A percentile compares a stretch with the other conserved stretches of the same genome.
Conservation (phyloP, 1,140 invertebrate genomes). For the Drosophila asahinai region DNA sequence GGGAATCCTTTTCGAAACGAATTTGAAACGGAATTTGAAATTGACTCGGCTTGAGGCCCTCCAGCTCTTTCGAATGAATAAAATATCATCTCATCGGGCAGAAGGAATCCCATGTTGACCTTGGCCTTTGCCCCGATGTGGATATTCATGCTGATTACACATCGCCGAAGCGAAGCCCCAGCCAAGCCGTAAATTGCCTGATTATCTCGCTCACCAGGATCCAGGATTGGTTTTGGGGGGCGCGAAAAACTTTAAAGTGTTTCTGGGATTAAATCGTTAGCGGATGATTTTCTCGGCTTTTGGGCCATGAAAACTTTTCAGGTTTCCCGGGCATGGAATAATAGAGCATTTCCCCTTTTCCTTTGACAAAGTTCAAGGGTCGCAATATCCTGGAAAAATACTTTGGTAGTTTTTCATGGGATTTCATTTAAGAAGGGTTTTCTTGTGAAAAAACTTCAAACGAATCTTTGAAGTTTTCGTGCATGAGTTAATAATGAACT, state of each 20-base stretch:
- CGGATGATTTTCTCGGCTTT: neutral
- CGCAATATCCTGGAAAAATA: neutral
- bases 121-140: constrained; percentile 56
- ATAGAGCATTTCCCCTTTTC: constrained; percentile 4
- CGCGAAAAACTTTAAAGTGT: constrained; percentile 30
- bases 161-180: constrained; percentile 7
- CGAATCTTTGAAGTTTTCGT: neutral
- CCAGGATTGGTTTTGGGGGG: constrained; percentile 5
- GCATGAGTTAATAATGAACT: neutral
- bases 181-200: constrained; percentile 63
- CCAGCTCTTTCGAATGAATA: constrained; percentile 54
- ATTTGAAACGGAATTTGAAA: constrained; percentile 60
- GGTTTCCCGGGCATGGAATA: constrained; percentile 11
- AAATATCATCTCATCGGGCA: constrained; percentile 63
- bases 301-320: constrained; percentile 15
- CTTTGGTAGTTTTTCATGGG: neutral
- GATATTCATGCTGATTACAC: constrained; percentile 67
- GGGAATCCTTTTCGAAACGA: constrained; percentile 33
- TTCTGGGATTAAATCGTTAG: constrained; percentile 27
- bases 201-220: constrained; percentile 44
- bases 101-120: constrained; percentile 69
- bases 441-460: neutral
- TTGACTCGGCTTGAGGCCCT: constrained; percentile 9
- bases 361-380: constrained; percentile 2
- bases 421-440: neutral